Evolutionary conservation across 2,888 invertebrate genomes (phyloP), one percentile per base, ranked within the genome.

Genomic region (Epistrophe eligans): DNA sequence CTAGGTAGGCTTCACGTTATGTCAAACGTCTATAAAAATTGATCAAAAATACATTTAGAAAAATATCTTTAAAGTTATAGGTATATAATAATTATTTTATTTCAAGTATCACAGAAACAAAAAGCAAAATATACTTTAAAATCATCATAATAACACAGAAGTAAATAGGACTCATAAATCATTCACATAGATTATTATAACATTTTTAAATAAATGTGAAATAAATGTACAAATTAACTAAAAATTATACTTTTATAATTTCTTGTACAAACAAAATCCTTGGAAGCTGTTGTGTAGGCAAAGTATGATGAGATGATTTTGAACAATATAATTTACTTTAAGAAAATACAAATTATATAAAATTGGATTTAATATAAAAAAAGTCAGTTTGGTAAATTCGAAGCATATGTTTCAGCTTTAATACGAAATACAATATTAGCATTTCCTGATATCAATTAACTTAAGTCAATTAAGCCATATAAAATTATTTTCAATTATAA

Each of bases 71-170:
- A 1, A 62, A 62, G 43, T 43, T 24, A n/a, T n/a, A 62, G 62
- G 62, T 43, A 71, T 83, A 72, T 77, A 72, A 74, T 76, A 72
- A 74, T 76, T 66, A 77, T 84, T 88, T 88, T 81, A 80, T 85
- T 81, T 80, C 73, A 82, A 84, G 83, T 91, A 91, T 91, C 91
- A 91, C 91, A 91, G 91, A 91, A 91, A 91, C 91, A 90, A 89
- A 89, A 88, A 84, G 90, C 89, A 89, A 90, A 90, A 85, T 79
- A 45, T 85, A 80, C 60, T 70, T 74, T 74, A 77, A 82, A 77
- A 72, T 76, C 73, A 64, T 74, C 48, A 70, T 55, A 84, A 82
- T 76, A 80, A 85, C 76, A 74, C 55, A 90, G 87, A 88, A 72
- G 80, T 83, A 84, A 84, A 84, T 76, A 84, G 84, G 81, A 89